Conservation (phyloP, 2,888 invertebrate genomes). For the Crioceris asparagi region DNA sequence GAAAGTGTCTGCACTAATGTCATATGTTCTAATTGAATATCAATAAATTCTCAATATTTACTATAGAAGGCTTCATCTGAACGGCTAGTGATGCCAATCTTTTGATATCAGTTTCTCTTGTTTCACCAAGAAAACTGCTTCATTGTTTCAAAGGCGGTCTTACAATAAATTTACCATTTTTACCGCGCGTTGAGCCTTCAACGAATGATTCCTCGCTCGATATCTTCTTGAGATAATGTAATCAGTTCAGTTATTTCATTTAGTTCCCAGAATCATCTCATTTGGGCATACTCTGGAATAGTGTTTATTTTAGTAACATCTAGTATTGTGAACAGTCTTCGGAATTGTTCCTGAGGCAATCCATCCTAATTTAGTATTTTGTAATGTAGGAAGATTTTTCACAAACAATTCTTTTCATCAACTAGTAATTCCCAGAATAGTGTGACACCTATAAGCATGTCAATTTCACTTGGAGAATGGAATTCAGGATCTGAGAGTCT, state of each 20-base stretch:
- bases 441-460: conserved; percentile 7
- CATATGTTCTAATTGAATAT: too few relatives aligned
- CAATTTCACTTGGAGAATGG: not conserved
- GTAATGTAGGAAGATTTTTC: conserved; percentile 4
- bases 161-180: conserved; percentile 1
- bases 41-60: too few relatives aligned
- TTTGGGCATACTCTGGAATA: conserved; percentile 7
- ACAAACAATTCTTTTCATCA: conserved; percentile 7
- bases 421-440: conserved; percentile 11
- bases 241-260: conserved; percentile 1
- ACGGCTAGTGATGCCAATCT: conserved; percentile 4
- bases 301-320: conserved; percentile 2
- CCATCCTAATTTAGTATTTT: conserved; percentile 7
- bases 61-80: too few relatives aligned
- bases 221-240: not conserved
- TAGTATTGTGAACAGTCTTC: not conserved
- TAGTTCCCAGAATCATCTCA: conserved; percentile 7
- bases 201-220: conserved; percentile 4
- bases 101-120: conserved; percentile 1
- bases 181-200: conserved; percentile 1
- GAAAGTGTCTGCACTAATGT: too few relatives aligned
- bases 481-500: not conserved
- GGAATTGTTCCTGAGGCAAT: conserved; percentile 5
- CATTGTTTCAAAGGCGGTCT: conserved; percentile 7
- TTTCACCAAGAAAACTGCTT: conserved; percentile 1